Evolutionary conservation across 2,888 invertebrate genomes (phyloP).

Genomic region (Blomia tropicalis): DNA sequence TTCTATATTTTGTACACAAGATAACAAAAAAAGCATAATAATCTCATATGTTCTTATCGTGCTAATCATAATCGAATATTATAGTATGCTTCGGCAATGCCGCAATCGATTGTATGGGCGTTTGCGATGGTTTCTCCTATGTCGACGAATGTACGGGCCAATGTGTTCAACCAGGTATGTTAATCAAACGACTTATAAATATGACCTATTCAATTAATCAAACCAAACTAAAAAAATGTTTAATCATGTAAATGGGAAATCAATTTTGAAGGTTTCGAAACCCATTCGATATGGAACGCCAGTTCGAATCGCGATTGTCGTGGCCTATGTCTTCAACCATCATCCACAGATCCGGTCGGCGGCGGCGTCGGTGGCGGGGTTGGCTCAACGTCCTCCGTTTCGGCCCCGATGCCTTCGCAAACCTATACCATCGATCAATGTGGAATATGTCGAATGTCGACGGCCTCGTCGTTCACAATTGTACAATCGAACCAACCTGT

Average conservation of each 20-base stretch:
- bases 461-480: conserved; percentile 24
- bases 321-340: conserved; percentile 25
- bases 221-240: no score
- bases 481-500: not conserved
- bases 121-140: conserved; percentile 30
- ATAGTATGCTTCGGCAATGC: conserved; percentile 27
- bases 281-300: not conserved
- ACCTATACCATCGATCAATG: conserved; percentile 26
- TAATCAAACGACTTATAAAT: not conserved
- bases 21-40: not conserved
- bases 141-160: conserved; percentile 30
- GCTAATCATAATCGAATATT: not conserved
- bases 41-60: not conserved
- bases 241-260: not conserved
- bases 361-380: no score
- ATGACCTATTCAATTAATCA: not conserved
- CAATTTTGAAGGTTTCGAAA: conserved; percentile 14
- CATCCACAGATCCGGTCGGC: no score
- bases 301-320: conserved; percentile 27
- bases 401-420: conserved; percentile 9
- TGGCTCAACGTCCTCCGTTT: not conserved
- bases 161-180: conserved; percentile 26
- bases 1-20: not conserved
- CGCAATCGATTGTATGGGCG: conserved; percentile 29
- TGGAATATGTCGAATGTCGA: conserved; percentile 26